Conservation (phyloP, 2,888 invertebrate species). For the Andrena marginata region DNA sequence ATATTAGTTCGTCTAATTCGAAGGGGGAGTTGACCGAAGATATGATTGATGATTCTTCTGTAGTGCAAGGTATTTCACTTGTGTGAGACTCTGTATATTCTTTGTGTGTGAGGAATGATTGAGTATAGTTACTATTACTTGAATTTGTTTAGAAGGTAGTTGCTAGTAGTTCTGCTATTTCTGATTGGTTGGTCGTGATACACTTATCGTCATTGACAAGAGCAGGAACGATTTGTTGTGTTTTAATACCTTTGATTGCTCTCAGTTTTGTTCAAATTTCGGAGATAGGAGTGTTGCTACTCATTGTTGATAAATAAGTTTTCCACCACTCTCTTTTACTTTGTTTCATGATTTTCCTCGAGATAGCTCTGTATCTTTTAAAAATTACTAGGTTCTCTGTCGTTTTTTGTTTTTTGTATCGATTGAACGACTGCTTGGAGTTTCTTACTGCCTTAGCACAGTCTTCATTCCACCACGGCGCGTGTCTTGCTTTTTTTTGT, state of each 20-base stretch:
- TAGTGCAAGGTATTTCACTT: background rate
- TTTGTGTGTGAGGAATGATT: background rate
- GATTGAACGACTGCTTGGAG: slow-evolving; percentile 50
- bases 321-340: background rate
- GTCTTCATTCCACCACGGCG: slow-evolving; percentile 63
- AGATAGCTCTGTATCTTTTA: background rate
- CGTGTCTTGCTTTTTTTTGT: background rate
- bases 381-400: background rate
- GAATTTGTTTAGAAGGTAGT: background rate
- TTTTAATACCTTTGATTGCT: slow-evolving; percentile 31
- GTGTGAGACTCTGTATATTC: background rate
- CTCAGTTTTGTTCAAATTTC: background rate
- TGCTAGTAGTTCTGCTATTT: background rate
- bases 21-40: background rate
- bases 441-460: slow-evolving; percentile 36
- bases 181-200: background rate
- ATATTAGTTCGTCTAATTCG: background rate
- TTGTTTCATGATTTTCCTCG: background rate
- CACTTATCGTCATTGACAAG: background rate
- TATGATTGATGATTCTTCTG: background rate
- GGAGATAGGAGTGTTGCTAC: background rate
- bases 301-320: background rate
- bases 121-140: background rate
- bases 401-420: slow-evolving; percentile 42
- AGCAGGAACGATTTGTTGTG: background rate